phyloP scores from a whole-genome alignment of 2,888 invertebrate genomes.

The Cephus rjabovi region DNA sequence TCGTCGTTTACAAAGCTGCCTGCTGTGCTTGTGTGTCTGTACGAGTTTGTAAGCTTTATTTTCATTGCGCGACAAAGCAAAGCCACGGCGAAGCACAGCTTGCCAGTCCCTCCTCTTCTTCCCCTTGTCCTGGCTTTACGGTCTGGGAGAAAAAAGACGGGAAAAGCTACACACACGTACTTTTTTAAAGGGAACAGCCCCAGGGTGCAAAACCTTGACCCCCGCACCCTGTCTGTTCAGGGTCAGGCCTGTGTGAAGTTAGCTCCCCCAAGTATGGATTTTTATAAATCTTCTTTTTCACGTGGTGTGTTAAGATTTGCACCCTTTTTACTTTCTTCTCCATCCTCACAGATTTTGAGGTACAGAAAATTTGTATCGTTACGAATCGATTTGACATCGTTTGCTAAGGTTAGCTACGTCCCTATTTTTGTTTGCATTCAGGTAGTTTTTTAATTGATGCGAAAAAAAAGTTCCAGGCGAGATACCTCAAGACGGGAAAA shows the following conservation, averaged over 20 bases:
- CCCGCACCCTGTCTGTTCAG: not conserved
- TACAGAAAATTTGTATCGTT: too few species aligned
- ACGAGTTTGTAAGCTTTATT: not conserved
- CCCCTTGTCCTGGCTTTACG: not conserved
- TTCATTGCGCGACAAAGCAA: not conserved
- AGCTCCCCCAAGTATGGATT: too few species aligned
- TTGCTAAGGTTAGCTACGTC: too few species aligned
- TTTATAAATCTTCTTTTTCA: too few species aligned
- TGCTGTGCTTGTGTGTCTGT: not conserved
- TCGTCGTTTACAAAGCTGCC: not conserved
- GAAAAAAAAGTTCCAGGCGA: too few species aligned
- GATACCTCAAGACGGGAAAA: too few species aligned
- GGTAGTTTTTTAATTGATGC: too few species aligned
- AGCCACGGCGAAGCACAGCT: not conserved
- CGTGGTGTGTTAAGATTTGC: too few species aligned
- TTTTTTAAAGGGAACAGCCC: not conserved
- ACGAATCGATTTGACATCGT: too few species aligned
- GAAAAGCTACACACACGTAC: not conserved
- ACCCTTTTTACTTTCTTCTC: too few species aligned
- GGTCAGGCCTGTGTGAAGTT: not conserved
- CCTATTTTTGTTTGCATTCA: too few species aligned
- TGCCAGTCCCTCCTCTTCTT: not conserved
- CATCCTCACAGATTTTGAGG: too few species aligned
- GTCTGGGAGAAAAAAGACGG: not conserved
- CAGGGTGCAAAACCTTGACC: constrained; percentile 5